These are phyloP conservation scores for Pheosia gnoma DNA, from an alignment of 2,888 invertebrate genomes.

Conservation along the genomic window DNA sequence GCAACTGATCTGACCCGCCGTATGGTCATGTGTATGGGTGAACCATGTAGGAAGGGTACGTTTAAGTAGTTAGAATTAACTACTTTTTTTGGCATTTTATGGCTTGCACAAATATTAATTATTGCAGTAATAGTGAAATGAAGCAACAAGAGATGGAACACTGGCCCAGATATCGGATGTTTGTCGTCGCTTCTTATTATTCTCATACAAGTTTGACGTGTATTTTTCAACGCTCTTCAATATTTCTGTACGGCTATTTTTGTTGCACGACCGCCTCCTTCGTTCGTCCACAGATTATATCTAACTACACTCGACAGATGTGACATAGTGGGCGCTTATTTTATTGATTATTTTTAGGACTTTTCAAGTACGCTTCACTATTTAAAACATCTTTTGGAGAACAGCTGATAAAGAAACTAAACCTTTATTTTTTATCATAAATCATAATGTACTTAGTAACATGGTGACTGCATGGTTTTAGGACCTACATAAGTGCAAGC, in stretches of 20 bases:
- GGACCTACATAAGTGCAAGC: background rate
- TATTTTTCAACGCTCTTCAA: constrained; percentile 80
- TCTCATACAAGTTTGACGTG: constrained; percentile 73
- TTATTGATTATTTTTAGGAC: background rate
- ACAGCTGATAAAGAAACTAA: too few relatives aligned
- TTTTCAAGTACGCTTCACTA: background rate
- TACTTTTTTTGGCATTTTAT: too few relatives aligned
- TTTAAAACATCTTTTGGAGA: too few relatives aligned
- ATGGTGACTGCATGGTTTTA: background rate
- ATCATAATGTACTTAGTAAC: too few relatives aligned
- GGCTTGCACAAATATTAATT: background rate
- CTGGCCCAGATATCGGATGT: constrained; percentile 65
- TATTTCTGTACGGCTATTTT: constrained; percentile 79
- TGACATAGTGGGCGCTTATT: constrained; percentile 8
- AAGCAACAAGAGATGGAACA: constrained; percentile 37
- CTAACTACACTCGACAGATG: constrained; percentile 25
- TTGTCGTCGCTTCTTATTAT: constrained; percentile 72
- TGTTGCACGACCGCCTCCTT: constrained; percentile 62
- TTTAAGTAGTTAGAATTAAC: too few relatives aligned
- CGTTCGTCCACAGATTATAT: constrained; percentile 59
- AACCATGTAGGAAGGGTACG: too few relatives aligned
- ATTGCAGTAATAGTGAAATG: constrained; percentile 31
- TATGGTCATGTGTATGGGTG: too few relatives aligned
- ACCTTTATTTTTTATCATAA: too few relatives aligned
- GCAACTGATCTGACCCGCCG: too few relatives aligned